phyloP scores from a whole-genome alignment of 2,888 invertebrate species.

The Andrena bicolor region DNA sequence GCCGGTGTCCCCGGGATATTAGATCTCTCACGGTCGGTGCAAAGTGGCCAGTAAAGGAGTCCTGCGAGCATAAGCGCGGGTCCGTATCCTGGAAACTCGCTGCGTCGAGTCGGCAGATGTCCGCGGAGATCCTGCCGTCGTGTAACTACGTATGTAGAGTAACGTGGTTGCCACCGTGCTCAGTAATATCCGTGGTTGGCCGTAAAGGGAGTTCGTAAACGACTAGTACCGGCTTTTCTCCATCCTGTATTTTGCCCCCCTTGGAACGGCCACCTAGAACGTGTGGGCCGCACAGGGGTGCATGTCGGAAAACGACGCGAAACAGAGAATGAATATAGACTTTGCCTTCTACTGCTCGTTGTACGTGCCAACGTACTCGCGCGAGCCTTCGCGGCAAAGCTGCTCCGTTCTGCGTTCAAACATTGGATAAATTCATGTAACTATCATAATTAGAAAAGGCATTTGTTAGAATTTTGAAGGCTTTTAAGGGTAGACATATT shows the following conservation, averaged over 20 bases:
- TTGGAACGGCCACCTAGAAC: conserved; percentile 52
- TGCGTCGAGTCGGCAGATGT: conserved; percentile 42
- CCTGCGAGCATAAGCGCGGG: conserved; percentile 33
- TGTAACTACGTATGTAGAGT: conserved; percentile 66
- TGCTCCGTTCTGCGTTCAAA: conserved; percentile 17
- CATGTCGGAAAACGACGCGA: conserved; percentile 45
- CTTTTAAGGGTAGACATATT: no score
- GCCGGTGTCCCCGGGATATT: conserved; percentile 30
- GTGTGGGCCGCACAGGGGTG: conserved; percentile 30
- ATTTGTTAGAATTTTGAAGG: no score
- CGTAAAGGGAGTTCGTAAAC: conserved; percentile 72
- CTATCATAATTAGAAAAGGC: no score
- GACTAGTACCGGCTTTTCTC: conserved; percentile 63
- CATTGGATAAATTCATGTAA: conserved; percentile 30
- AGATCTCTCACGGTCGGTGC: conserved; percentile 38
- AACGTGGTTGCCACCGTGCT: conserved; percentile 54
- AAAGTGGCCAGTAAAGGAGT: conserved; percentile 58
- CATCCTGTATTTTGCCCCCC: conserved; percentile 39
- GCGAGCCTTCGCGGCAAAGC: conserved; percentile 31
- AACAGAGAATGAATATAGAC: conserved; percentile 62
- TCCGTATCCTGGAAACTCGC: conserved; percentile 51
- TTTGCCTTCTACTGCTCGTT: conserved; percentile 25
- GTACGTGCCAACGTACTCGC: conserved; percentile 51
- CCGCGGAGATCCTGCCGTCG: conserved; percentile 49
- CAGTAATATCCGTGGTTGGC: conserved; percentile 66